These are phyloP conservation scores for Ditula angustiorana DNA, from an alignment of 2,888 invertebrate species.

Conservation along the genomic window DNA sequence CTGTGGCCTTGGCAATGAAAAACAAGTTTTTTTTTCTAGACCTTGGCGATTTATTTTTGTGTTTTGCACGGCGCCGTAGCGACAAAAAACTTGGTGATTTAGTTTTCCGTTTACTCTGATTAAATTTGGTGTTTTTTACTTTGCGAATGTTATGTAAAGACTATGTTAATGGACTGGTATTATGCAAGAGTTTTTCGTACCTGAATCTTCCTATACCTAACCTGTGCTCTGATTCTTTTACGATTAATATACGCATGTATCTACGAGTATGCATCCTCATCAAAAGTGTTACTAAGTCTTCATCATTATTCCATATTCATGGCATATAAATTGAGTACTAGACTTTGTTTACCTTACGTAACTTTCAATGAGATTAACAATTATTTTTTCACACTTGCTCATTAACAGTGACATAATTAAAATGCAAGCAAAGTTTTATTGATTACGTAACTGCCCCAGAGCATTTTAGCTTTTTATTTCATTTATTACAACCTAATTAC, in stretches of 20 bases:
- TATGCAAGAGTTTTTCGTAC: not conserved
- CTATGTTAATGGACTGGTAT: not conserved
- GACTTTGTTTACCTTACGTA: no score
- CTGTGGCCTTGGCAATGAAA: conserved; percentile 84
- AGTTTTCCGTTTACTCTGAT: conserved; percentile 33
- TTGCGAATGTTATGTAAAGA: conserved; percentile 10
- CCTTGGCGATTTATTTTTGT: conserved; percentile 66
- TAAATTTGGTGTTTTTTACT: conserved; percentile 17
- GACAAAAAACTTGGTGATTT: conserved; percentile 48
- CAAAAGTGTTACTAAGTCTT: no score
- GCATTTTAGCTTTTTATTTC: no score
- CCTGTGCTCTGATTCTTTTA: not conserved
- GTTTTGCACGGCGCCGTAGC: conserved; percentile 59
- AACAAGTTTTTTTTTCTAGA: conserved; percentile 64
- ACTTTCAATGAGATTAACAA: no score
- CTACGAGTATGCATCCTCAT: no score
- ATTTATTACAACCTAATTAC: no score
- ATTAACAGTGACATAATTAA: no score
- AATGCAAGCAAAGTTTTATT: no score
- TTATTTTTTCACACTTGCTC: no score
- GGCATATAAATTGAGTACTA: no score
- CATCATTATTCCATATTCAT: no score
- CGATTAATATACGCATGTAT: not conserved
- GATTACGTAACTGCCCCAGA: no score
- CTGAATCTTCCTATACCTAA: not conserved